Percentiles rank a stretch among this genome's conserved stretches.
These are phyloP conservation scores for Dinomys branickii DNA, from an alignment of 2,113 vertebrate genomes.

Conservation along the genomic window DNA sequence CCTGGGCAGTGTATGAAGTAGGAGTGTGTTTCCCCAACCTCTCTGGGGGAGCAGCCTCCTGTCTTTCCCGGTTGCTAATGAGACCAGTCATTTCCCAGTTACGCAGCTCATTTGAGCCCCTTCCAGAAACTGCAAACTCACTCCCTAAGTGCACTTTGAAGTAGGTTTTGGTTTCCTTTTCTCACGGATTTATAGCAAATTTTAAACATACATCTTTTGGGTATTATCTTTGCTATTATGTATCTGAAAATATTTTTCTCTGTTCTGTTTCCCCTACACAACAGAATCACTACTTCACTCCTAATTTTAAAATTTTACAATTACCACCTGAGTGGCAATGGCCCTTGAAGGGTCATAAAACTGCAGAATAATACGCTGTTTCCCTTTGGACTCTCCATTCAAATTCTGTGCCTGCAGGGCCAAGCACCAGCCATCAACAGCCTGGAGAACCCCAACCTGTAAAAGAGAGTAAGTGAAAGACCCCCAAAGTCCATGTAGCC, in stretches of 20 bases:
- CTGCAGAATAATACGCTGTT: conserved; percentile 27
- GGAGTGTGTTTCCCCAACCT: not conserved
- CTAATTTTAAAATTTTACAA: conserved; percentile 7
- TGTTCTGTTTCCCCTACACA: not conserved
- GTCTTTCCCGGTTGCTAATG: not conserved
- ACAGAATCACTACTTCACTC: not conserved
- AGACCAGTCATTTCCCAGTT: not conserved
- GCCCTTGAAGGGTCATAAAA: conserved; percentile 18
- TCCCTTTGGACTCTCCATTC: conserved; percentile 33
- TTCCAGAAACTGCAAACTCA: not conserved
- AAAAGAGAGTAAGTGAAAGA: not conserved
- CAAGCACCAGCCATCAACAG: not conserved
- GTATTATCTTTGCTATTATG: not conserved
- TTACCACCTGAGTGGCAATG: not conserved
- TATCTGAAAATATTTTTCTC: not conserved
- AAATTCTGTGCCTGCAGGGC: not conserved
- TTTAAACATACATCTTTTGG: not conserved
- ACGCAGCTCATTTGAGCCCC: not conserved
- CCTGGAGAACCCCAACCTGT: not conserved
- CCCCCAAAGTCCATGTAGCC: not conserved
- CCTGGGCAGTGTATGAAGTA: fast-evolving
- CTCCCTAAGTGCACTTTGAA: not conserved
- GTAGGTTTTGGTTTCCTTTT: not conserved
- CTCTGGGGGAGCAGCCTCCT: not conserved
- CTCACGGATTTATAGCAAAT: conserved; percentile 7